Evolutionary conservation across 2,113 vertebrate species (phyloP).

Genomic region (Acrocephalus kingi): DNA sequence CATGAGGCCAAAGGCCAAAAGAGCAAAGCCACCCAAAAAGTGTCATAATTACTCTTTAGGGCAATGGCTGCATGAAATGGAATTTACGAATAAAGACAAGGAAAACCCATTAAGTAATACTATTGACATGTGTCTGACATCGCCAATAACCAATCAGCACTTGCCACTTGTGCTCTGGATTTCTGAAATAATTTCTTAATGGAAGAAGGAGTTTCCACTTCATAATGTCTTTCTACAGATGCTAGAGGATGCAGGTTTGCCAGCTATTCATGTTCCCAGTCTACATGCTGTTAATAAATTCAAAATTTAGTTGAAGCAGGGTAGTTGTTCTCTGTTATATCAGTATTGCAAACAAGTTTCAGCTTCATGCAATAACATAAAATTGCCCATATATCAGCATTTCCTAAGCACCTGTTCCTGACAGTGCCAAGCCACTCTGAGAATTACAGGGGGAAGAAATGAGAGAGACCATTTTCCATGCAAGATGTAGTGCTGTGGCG

Average conservation of each 20-base stretch:
- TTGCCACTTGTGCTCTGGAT: not conserved
- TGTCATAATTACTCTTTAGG: conserved; percentile 56
- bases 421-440: not conserved
- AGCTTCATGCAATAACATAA: not conserved
- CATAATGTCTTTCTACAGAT: conserved; percentile 2
- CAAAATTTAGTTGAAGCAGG: not conserved
- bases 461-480: conserved; percentile 46
- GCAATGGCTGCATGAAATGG: conserved; percentile 37
- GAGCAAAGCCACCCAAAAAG: conserved; percentile 64
- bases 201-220: not conserved
- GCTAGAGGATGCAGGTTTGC: conserved; percentile 28
- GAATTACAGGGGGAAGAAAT: conserved; percentile 56
- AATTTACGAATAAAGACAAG: conserved; percentile 59
- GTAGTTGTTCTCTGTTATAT: not conserved
- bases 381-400: conserved; percentile 43
- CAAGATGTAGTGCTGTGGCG: not conserved
- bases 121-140: conserved; percentile 53
- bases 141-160: conserved; percentile 14
- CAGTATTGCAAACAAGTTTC: not conserved
- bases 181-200: conserved; percentile 50
- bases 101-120: conserved; percentile 66
- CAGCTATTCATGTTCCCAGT: not conserved
- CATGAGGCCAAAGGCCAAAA: conserved; percentile 58
- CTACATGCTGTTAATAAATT: not conserved
- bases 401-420: conserved; percentile 45